Evolutionary conservation across 2,888 invertebrate genomes (phyloP).

Genomic region (Biston stratarius): DNA sequence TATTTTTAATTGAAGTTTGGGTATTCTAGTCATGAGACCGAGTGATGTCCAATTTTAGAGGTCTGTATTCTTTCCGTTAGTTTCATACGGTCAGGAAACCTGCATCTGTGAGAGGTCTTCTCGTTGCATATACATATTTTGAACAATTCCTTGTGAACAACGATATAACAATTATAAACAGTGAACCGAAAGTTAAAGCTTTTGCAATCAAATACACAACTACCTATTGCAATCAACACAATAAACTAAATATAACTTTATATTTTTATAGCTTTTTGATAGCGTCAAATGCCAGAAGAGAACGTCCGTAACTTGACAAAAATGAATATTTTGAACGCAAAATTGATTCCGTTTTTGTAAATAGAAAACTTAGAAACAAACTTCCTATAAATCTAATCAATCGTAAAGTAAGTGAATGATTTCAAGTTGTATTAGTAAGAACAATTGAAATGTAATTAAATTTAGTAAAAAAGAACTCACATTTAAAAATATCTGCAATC

Average conservation of each 20-base stretch:
- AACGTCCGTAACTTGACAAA: conserved; percentile 13
- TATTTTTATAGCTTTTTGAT: conserved; percentile 13
- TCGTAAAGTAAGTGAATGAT: background rate
- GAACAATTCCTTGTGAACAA: too few species aligned
- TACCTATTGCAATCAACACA: background rate
- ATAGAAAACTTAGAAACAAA: background rate
- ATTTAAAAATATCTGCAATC: conserved; percentile 29
- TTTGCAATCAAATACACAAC: background rate
- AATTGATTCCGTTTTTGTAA: background rate
- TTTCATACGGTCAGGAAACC: too few species aligned
- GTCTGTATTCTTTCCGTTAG: too few species aligned
- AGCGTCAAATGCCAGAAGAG: conserved; percentile 27
- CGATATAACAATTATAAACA: background rate
- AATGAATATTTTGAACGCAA: background rate
- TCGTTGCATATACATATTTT: too few species aligned
- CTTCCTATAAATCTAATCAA: background rate
- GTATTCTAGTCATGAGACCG: too few species aligned
- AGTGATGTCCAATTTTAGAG: too few species aligned
- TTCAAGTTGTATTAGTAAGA: background rate
- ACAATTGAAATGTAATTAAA: too few species aligned
- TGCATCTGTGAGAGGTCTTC: too few species aligned
- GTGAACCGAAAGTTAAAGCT: background rate
- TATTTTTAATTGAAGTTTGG: too few species aligned
- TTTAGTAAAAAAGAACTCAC: conserved; percentile 18
- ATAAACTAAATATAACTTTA: background rate